Base-by-base conservation (phyloP, 2,797 vertebrate species). In the Pangasius macronema region DNA sequence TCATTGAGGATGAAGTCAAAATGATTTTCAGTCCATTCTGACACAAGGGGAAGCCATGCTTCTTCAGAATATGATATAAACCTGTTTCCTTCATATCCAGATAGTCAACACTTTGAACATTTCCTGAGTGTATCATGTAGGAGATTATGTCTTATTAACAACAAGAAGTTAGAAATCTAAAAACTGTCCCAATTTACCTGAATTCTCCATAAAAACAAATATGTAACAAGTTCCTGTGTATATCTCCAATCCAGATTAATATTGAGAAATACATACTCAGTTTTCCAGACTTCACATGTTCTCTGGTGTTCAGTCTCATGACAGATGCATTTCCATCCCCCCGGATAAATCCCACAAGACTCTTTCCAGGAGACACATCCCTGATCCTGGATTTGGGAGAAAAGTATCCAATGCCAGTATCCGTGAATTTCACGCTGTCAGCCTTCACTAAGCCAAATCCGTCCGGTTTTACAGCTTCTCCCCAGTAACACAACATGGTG, bases 401-500 rank as follows among this genome's bases (percentile, higher is more conserved):
- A 3, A 87, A 1, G 5, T 30, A 87, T 33, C 55, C 61, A 8
- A 87, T 22, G 0, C 83, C 87, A 30, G 0, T 18, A 0, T 59
- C 20, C 6, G 77, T 82, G 55, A 63, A 67, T 61, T 51, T 88
- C 46, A 88, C 85, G 3, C 61, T 30, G 1, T 81, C 82, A 22
- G 67, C 5, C 2, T 82, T 42, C 22, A 75, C 14, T 53, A 90
- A 63, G 2, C 68, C 87, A 36, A 88, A 87, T 2, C 89, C 85
- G 0, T 36, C 79, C 5, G 82, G 65, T 79, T 5, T 55, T 24
- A 88, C 89, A 18, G 51, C n/a, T 39, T 81, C 83, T 36, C 89
- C 85, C 85, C 89, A 90, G 53, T 63, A 90, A 51, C 85, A 87
- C 51, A 90, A 42, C 89, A 90, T 90, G 49, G 3, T 83, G 82